Base-by-base conservation (phyloP, 2,113 vertebrate species). In the Callithrix jacchus region DNA sequence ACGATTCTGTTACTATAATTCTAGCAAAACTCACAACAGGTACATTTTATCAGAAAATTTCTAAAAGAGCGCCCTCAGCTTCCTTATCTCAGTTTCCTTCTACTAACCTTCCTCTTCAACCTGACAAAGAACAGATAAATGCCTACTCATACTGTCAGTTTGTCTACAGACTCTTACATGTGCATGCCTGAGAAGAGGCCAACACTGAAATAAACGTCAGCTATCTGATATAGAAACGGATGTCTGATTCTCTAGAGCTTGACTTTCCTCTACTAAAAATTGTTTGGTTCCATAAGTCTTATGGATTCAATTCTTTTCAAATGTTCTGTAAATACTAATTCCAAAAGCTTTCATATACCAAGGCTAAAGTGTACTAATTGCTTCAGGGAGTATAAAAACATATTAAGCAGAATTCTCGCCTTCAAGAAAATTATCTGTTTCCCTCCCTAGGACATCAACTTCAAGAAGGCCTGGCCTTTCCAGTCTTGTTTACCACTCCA, bases 41-140 rank as follows among this genome's bases (percentile, higher is more conserved):
- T 87, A 89, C 6, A 47, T 94, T 97, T 97, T 97, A 95, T 84
- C 93, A 96, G 91, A 91, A 96, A 96, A 77, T 10, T 47, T 70
- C 90, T 25, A 40, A 68, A 94, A 96, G 74, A 97, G 94, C 97
- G 87, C 66, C 80, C 0, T 81, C 84, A 84, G 71, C 66, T 82
- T 91, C 64, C 83, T 96, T 82, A 56, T 91, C 90, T 80, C 7
- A 32, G 23, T 80, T 66, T 81, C 96, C n/a, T 97, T 92, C 81
- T 92, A 35, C 90, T 96, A 97, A 93, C 77, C 58, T 95, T 97
- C 94, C 94, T 91, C 85, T 89, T 71, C 87, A 97, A 42, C 76
- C 47, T 91, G 96, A 96, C 32, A 97, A 40, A 95, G 42, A 85
- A 95, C 35, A 95, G 96, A 97, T 93, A 94, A 91, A 94, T 40